Evolutionary conservation across 2,113 vertebrate genomes (phyloP), one percentile per base, ranked within the genome.

Genomic region (Sturnira hondurensis): DNA sequence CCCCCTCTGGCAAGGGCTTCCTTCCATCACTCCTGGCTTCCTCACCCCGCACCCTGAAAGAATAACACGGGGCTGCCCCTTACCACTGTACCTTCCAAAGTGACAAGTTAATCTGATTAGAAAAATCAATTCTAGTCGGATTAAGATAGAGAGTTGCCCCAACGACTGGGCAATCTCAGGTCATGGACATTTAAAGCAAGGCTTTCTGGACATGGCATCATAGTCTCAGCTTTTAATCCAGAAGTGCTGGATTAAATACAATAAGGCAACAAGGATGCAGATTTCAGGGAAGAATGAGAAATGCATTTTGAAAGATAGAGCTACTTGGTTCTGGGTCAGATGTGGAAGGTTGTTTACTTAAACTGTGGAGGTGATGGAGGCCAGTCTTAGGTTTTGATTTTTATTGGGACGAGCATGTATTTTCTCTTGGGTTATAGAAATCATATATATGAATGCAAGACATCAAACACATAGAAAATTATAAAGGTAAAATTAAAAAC

Each of bases 21-120:
- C 54, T 68, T 63, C 24, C 19, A 31, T 68, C 77, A 7, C 15
- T 78, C 26, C 7, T 2, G 28, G 45, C 63, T 68, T 26, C 9
- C 70, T 36, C 2, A 10, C 28, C 45, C 61, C 22, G 15, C 28
- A 0, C 47, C 63, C n/a, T 65, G 88, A 80, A 54, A 47, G 3
- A 43, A 10, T 54, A 67, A 88, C 87, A 41, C 36, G 1, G 47
- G 84, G 31, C 71, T 67, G 41, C 41, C 76, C 71, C 88, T 76
- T 68, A 63, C 68, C 10, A 33, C 31, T 68, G 14, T 4, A 17
- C 22, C 33, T 96, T 90, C 87, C 68, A 65, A 94, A 93, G 41
- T 12, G 71, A 95, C 82, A 89, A 81, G 45, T 61, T 95, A 94
- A 93, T 94, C 91, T 70, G 68, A 87, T 80, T 81, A 47, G 89